Evolutionary conservation across 2,797 vertebrate species (phyloP), one percentile per base, ranked within the genome.

Genomic region (Sebastes jordani): DNA sequence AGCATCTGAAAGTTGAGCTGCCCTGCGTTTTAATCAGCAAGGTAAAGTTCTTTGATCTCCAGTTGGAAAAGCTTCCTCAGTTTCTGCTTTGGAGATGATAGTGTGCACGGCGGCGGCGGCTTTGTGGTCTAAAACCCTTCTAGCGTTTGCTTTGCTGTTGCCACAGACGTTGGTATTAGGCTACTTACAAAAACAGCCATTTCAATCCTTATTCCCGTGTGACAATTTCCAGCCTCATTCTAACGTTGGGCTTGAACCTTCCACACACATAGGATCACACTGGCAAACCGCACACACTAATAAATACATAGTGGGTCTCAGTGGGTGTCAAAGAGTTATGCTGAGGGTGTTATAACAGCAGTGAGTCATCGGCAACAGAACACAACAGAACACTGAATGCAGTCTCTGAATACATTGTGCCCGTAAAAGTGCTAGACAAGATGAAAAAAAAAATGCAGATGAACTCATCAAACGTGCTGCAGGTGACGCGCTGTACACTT

Each of bases 41-140:
- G 89, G 89, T 92, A 63, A 86, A 90, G 83, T 89, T 89, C 86
- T 94, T 93, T 94, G 90, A 93, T 93, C 87, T 88, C 0, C 5
- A 58, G 71, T 90, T 66, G 74, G 70, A 86, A 87, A 90, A 82
- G 78, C 83, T 74, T 80, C 78, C 64, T 58, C 68, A 25, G 34
- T 89, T 77, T 80, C 76, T 80, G 80, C 83, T 79, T 82, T 78
- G 14, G 72, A 78, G 81, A 85, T 63, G 73, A 88, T 76, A 42
- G 71, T 56, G 74, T 38, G 76, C 66, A 63, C 14, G 71, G 71
- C 6, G 6, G 36, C 36, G 11, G 69, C 38, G 38, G 85, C 86
- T 91, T 90, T 91, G 59, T 46, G 72, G 62, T 61, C 52, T 82
- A 82, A 91, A 91, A 77, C 77, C 83, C 66, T 67, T 67, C 84